Percentiles rank a stretch among this genome's conserved stretches.
phyloP scores from a whole-genome alignment of 2,113 vertebrate species.

The Apistogramma diplotaenia region DNA sequence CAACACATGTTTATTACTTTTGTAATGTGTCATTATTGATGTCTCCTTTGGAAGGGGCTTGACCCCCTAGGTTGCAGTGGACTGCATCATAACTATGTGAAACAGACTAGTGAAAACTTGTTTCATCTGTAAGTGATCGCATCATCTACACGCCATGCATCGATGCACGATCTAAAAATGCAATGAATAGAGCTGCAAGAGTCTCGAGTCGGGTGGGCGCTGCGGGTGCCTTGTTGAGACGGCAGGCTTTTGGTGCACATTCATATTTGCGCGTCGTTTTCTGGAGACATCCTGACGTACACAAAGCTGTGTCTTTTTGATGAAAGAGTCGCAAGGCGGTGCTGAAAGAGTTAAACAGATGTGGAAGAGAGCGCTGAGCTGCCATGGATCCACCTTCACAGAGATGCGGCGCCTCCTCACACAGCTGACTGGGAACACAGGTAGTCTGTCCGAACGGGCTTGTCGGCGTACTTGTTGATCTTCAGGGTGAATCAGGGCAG shows the following conservation, averaged over 20 bases:
- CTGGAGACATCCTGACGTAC: not conserved
- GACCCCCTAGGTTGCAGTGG: not conserved
- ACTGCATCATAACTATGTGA: not conserved
- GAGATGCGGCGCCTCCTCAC: constrained; percentile 53
- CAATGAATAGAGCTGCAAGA: not conserved
- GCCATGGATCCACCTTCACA: constrained; percentile 67
- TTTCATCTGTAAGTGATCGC: not conserved
- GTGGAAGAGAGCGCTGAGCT: constrained; percentile 64
- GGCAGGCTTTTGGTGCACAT: not conserved
- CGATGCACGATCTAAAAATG: not conserved
- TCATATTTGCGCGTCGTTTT: not conserved
- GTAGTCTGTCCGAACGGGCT: constrained; percentile 58
- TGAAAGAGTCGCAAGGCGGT: constrained; percentile 9
- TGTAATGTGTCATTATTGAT: too few species aligned
- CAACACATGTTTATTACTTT: too few species aligned
- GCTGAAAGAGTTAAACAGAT: constrained; percentile 73
- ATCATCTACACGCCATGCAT: not conserved
- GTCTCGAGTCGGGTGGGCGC: not conserved
- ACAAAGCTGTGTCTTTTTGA: not conserved
- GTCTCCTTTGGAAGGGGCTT: not conserved
- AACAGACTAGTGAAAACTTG: not conserved
- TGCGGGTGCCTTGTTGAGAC: not conserved
- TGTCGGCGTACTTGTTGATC: constrained; percentile 87
- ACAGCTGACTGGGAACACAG: constrained; percentile 59
- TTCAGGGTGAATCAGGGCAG: not conserved